These are phyloP conservation scores for Zaprionus lachaisei DNA, from an alignment of 1,140 invertebrate genomes.

Conservation along the genomic window DNA sequence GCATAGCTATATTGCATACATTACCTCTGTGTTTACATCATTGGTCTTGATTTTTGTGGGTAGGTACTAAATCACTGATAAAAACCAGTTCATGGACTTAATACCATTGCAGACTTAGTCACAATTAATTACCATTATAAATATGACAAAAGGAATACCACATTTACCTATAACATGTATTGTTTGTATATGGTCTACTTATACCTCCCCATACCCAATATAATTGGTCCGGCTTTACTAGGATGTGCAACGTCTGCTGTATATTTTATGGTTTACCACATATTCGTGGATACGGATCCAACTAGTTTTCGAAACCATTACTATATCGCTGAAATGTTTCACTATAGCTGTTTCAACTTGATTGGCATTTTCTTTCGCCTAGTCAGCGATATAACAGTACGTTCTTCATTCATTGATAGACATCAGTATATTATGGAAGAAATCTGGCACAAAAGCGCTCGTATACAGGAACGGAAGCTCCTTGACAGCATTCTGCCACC, in stretches of 20 bases:
- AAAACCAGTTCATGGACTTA: neutral
- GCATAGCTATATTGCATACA: neutral
- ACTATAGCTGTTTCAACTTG: constrained; percentile 90
- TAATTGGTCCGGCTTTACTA: constrained; percentile 6
- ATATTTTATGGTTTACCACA: neutral
- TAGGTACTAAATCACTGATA: neutral
- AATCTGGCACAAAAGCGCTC: constrained; percentile 90
- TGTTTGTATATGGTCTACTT: constrained; percentile 12
- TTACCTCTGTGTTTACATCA: neutral
- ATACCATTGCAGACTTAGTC: neutral
- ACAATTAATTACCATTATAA: neutral
- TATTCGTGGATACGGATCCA: too few relatives aligned
- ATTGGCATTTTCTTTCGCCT: constrained; percentile 93
- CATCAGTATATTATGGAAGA: constrained; percentile 94
- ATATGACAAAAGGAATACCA: neutral
- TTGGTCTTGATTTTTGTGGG: neutral
- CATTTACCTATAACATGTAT: constrained; percentile 4
- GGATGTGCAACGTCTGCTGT: neutral
- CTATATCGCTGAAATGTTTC: constrained; percentile 88
- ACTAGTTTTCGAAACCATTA: too few relatives aligned
- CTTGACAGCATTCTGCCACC: constrained; percentile 94
- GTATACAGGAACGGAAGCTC: constrained; percentile 93
- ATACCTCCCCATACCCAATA: constrained; percentile 13
- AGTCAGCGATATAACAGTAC: constrained; percentile 93
- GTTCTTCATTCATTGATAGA: constrained; percentile 94